Percentiles rank a stretch among this genome's conserved stretches.
Evolutionary conservation across 2,888 invertebrate genomes (phyloP).

Genomic region (Formica aserva): DNA sequence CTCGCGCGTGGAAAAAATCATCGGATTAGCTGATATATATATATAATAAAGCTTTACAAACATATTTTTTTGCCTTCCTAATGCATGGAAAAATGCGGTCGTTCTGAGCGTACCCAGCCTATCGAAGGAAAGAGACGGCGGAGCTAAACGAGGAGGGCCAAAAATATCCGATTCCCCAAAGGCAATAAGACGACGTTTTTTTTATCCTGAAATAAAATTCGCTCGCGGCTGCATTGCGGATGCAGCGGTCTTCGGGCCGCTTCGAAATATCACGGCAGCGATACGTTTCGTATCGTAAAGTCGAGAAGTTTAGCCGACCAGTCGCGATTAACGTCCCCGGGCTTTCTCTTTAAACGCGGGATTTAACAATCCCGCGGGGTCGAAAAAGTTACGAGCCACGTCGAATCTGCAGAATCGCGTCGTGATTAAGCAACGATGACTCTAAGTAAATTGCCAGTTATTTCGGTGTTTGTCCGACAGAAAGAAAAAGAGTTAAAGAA

Average conservation of each 20-base stretch:
- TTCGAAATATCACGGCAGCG: slow-evolving; percentile 3
- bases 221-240: slow-evolving; percentile 13
- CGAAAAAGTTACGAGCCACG: slow-evolving; percentile 35
- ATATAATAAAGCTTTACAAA: slow-evolving; percentile 34
- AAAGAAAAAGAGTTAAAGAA: background rate
- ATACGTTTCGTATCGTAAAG: slow-evolving; percentile 26
- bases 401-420: slow-evolving; percentile 14
- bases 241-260: background rate
- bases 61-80: slow-evolving; percentile 60
- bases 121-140: slow-evolving; percentile 11
- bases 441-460: slow-evolving; percentile 27
- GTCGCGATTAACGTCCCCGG: background rate
- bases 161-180: slow-evolving; percentile 65
- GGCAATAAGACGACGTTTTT: slow-evolving; percentile 44
- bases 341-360: slow-evolving; percentile 34
- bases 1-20: slow-evolving; percentile 38
- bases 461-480: slow-evolving; percentile 13
- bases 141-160: slow-evolving; percentile 55
- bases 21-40: slow-evolving; percentile 10
- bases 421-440: slow-evolving; percentile 46
- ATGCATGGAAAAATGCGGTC: slow-evolving; percentile 53
- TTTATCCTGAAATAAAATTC: slow-evolving; percentile 67
- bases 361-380: slow-evolving; percentile 29
- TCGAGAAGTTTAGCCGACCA: slow-evolving; percentile 25
- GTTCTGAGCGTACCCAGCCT: slow-evolving; percentile 6